Evolutionary conservation across 2,797 vertebrate species (phyloP).

Genomic region (Lepidocolaptes lacrymiger): DNA sequence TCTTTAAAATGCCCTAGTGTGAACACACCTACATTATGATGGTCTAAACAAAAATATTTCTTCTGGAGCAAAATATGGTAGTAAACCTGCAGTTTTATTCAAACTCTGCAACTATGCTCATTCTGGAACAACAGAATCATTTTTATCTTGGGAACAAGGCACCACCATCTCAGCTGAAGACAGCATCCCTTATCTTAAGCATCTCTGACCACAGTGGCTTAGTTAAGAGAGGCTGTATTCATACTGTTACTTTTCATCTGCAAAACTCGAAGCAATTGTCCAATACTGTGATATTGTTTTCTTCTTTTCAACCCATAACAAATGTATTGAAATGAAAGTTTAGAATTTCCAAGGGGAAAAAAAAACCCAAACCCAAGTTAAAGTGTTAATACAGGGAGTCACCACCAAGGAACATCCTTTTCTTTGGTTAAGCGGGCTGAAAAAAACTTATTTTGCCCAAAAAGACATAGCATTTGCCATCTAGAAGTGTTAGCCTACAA

Average conservation of each 20-base stretch:
- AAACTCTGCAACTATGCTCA: not conserved
- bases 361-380: not conserved
- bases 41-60: not conserved
- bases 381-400: not conserved
- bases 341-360: not conserved
- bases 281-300: not conserved
- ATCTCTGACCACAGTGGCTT: not conserved
- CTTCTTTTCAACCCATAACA: not conserved
- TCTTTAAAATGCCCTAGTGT: not conserved
- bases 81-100: not conserved
- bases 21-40: not conserved
- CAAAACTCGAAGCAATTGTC: not conserved
- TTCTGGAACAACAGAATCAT: not conserved
- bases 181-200: not conserved
- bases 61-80: not conserved
- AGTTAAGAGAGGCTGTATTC: not conserved
- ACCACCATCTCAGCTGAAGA: not conserved
- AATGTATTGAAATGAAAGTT: not conserved
- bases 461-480: not conserved
- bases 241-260: not conserved
- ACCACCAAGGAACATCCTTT: not conserved
- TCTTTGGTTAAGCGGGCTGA: not conserved
- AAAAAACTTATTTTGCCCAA: not conserved
- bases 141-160: not conserved
- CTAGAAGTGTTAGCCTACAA: not conserved